A percentile compares a stretch with the other conserved stretches of the same genome.
phyloP scores from a whole-genome alignment of 2,888 invertebrate genomes.

The Herminia tarsipennalis region DNA sequence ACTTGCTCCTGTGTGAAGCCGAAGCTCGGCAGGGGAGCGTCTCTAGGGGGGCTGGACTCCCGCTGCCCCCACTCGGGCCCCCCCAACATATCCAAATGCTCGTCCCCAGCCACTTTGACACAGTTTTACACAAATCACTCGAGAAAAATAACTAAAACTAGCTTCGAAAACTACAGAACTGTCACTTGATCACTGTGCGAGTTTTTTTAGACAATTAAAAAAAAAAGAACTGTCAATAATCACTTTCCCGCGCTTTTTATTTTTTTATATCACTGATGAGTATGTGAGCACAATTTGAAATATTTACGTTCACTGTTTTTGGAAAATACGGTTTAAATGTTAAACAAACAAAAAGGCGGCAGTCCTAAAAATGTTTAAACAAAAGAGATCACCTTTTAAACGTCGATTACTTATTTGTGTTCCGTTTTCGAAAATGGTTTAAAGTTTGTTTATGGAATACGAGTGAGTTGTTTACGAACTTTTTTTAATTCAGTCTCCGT shows the following conservation, averaged over 20 bases:
- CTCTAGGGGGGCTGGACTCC: constrained; percentile 86
- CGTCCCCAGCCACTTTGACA: constrained; percentile 83
- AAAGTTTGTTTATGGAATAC: constrained; percentile 52
- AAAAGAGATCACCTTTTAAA: constrained; percentile 72
- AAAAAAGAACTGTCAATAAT: constrained; percentile 3
- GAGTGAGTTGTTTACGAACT: constrained; percentile 50
- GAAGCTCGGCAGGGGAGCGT: constrained; percentile 94
- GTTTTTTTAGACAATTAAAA: constrained; percentile 5
- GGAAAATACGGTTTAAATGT: constrained; percentile 54
- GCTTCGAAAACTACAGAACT: constrained; percentile 17
- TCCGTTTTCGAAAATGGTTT: constrained; percentile 63
- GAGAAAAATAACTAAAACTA: constrained; percentile 34
- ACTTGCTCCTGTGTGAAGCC: constrained; percentile 99
- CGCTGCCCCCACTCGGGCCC: constrained; percentile 81
- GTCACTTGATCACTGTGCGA: constrained; percentile 25
- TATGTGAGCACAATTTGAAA: constrained; percentile 22
- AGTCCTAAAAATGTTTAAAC: constrained; percentile 76
- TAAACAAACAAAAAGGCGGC: constrained; percentile 72
- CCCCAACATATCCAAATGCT: constrained; percentile 84
- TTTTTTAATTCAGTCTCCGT: constrained; percentile 65
- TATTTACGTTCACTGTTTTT: constrained; percentile 52
- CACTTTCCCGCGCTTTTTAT: no score
- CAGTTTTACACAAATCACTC: constrained; percentile 54
- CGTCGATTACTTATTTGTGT: constrained; percentile 77
- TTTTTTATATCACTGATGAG: constrained; percentile 4